Evolutionary conservation across 30 jellyfish, hydroid and myxozoan species (phyloP), one percentile per base, ranked within the genome.

Genomic region (Turritopsis rubra): DNA sequence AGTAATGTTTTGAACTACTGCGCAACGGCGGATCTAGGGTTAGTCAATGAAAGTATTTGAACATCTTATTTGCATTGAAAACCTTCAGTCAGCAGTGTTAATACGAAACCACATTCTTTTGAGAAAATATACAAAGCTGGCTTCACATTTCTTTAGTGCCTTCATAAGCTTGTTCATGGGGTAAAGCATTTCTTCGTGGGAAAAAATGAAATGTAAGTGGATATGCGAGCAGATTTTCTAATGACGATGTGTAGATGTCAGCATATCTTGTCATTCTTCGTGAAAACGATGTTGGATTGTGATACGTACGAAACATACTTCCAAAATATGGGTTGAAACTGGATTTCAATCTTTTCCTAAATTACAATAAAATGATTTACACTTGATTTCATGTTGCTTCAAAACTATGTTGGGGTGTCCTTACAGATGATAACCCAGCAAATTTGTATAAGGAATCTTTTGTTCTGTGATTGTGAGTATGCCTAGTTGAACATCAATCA

Each of bases 201-300:
- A 88, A 93, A 82, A 93, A 93, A 26, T 95, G 95, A 66, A 70
- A 87, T 25, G 85, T 27, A 22, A 75, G 52, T 8, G 88, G 90
- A 76, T 93, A 93, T 24, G 79, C 75, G 18, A 88, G 85, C 71
- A 93, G 82, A 78, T 93, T 93, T 4, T 87, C 82, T 66, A 93
- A 54, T 21, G 87, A 65, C 17, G 98, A 93, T 8, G 98, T 93
- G 90, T 93, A 93, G 72, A 93, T 72, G 74, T 93, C 98, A 23
- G 98, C 96, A 79, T 93, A 93, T 17, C 98, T 93, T 18, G 98
- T 93, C 82, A 93, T 79, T 54, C 98, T 85, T 73, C 98, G 89
- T 29, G 96, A 80, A 86, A 93, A 93, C 75, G 84, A 93, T 60
- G 98, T 86, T 26, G 98, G 96, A 66, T 93, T 93, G 87, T 93